Conservation (phyloP, 2,113 vertebrate species). For the Perca flavescens region DNA sequence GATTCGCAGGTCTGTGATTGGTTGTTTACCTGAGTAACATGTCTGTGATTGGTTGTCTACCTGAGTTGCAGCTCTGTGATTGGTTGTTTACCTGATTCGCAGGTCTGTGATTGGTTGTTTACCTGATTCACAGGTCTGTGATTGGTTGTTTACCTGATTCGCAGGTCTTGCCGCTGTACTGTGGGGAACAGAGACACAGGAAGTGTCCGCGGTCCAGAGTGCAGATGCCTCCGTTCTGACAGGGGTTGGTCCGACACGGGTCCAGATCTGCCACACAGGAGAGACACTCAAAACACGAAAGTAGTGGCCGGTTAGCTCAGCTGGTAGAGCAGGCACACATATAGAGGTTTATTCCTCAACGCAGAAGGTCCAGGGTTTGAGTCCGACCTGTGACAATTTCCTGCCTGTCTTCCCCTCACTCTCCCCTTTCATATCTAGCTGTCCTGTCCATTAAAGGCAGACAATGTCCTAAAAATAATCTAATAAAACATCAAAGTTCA, state of each 20-base stretch:
- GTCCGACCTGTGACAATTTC: too few species aligned
- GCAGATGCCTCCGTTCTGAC: constrained; percentile 68
- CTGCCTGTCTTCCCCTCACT: too few species aligned
- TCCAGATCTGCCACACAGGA: constrained; percentile 59
- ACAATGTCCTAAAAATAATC: too few species aligned
- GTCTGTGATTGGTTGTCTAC: constrained; percentile 34
- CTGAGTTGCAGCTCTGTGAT: constrained; percentile 53
- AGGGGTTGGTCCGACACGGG: constrained; percentile 63
- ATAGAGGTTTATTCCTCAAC: too few species aligned
- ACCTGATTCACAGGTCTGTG: too few species aligned
- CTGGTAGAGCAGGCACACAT: too few species aligned
- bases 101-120: too few species aligned
- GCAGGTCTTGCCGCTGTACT: constrained; percentile 65
- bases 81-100: neutral
- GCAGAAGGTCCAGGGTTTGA: too few species aligned
- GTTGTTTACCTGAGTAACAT: constrained; percentile 59
- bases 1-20: constrained; percentile 46
- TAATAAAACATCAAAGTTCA: too few species aligned
- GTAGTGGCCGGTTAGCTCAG: too few species aligned
- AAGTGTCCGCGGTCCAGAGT: constrained; percentile 56
- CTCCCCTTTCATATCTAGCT: too few species aligned
- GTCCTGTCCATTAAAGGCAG: too few species aligned
- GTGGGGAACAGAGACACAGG: constrained; percentile 72
- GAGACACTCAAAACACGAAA: neutral
- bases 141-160: constrained; percentile 44